Evolutionary conservation across 2,113 vertebrate genomes (phyloP).

Genomic region (Tragulus kanchil): DNA sequence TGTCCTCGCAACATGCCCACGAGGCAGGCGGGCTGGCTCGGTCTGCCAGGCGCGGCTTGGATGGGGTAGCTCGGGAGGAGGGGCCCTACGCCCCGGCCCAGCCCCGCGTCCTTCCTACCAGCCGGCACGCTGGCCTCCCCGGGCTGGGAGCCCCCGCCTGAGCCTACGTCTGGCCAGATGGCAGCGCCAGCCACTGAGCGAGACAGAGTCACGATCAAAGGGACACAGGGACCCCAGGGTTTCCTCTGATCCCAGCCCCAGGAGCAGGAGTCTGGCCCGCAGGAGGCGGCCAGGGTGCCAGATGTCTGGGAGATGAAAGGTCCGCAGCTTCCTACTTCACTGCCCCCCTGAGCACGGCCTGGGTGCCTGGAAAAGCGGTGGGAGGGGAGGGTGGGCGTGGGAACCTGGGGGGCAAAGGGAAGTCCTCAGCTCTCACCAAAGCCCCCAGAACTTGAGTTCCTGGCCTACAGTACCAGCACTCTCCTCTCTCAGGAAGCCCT

Average conservation of each 20-base stretch:
- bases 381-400: not conserved
- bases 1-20: not conserved
- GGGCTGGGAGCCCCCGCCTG: not conserved
- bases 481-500: not conserved
- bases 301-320: conserved; percentile 53
- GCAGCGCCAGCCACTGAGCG: not conserved
- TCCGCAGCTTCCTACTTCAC: not conserved
- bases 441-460: too few species aligned
- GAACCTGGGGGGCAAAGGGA: not conserved
- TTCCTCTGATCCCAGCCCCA: conserved; percentile 54
- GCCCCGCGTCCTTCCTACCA: not conserved
- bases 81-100: rapidly evolving
- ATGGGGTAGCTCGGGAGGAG: not conserved
- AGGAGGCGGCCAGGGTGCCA: not conserved
- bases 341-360: not conserved
- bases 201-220: not conserved
- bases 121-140: not conserved
- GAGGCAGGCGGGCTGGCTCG: not conserved
- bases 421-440: rapidly evolving
- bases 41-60: rapidly evolving
- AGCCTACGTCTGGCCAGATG: not conserved
- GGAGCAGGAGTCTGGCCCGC: not conserved
- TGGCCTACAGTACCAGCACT: not conserved
- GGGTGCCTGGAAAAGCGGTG: not conserved
- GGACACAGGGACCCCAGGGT: not conserved